phyloP scores from a whole-genome alignment of 2,888 invertebrate species.

The Drosophila conformis region DNA sequence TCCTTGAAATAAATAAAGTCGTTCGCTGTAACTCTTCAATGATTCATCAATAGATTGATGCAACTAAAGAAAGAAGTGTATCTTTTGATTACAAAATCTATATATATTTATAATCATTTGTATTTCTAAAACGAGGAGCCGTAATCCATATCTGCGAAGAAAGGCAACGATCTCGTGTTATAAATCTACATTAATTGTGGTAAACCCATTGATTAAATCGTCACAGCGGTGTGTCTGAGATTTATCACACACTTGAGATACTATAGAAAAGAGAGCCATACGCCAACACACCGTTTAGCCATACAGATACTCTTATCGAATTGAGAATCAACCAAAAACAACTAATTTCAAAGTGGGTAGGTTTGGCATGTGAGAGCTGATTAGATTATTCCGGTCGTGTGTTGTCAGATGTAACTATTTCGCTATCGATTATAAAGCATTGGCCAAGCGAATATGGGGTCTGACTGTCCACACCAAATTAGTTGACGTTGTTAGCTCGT shows the following conservation, averaged over 20 bases:
- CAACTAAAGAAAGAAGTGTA: not conserved
- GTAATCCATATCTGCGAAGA: not conserved
- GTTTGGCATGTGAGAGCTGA: slow-evolving; percentile 39
- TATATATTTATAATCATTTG: not conserved
- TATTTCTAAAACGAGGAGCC: not conserved
- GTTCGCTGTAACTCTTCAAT: not conserved
- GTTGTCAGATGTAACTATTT: slow-evolving; percentile 64
- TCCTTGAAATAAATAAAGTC: not conserved
- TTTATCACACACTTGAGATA: not conserved
- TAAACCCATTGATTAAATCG: slow-evolving; percentile 31
- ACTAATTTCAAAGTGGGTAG: slow-evolving; percentile 21
- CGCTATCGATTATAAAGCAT: slow-evolving; percentile 36
- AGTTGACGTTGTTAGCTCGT: slow-evolving; percentile 58
- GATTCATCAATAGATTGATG: not conserved
- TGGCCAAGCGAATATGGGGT: slow-evolving; percentile 21
- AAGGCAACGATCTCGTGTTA: not conserved
- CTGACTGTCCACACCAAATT: slow-evolving; percentile 24
- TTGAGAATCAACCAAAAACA: not conserved
- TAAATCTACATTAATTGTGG: slow-evolving; percentile 16
- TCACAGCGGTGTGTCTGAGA: not conserved
- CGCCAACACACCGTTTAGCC: slow-evolving; percentile 10
- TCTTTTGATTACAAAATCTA: not conserved
- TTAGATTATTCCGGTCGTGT: slow-evolving; percentile 65
- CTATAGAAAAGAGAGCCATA: not conserved
- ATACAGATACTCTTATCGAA: not conserved